These are phyloP conservation scores for Eubasilissa regina DNA, from an alignment of 1,140 invertebrate genomes.

Conservation along the genomic window DNA sequence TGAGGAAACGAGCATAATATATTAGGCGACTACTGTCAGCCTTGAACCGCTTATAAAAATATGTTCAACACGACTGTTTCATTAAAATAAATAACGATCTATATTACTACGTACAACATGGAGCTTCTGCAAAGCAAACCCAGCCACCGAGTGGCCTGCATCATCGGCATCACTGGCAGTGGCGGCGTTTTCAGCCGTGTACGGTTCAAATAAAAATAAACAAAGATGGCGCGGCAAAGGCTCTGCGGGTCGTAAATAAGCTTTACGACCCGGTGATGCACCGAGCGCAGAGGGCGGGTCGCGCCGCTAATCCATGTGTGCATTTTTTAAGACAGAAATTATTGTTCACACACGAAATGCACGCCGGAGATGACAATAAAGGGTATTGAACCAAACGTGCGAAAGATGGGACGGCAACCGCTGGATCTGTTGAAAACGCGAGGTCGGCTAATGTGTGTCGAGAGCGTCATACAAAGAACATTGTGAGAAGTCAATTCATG, in stretches of 20 bases:
- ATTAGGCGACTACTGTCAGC: too few species aligned
- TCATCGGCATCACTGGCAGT: not conserved
- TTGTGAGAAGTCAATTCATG: too few species aligned
- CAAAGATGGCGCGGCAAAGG: constrained; percentile 7
- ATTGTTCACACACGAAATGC: constrained; percentile 17
- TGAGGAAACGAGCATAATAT: too few species aligned
- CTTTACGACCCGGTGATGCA: constrained; percentile 28
- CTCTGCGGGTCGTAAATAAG: constrained; percentile 16
- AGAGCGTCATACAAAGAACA: too few species aligned
- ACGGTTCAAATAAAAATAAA: constrained; percentile 10
- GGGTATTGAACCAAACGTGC: constrained; percentile 1
- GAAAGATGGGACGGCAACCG: not conserved
- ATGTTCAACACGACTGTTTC: too few species aligned
- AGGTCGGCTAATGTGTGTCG: not conserved
- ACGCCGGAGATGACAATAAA: not conserved
- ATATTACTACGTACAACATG: too few species aligned
- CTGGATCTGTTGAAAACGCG: not conserved
- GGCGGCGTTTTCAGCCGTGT: not conserved
- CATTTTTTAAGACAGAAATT: constrained; percentile 22
- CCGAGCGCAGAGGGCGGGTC: constrained; percentile 5
- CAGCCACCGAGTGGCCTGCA: too few species aligned
- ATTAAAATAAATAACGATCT: too few species aligned
- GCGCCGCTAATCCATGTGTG: not conserved
- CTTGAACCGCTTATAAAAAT: too few species aligned
- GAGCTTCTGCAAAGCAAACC: too few species aligned